Percentiles rank a stretch among this genome's conserved stretches.
These are phyloP conservation scores for Lepidocolaptes lacrymiger DNA, from an alignment of 2,797 vertebrate genomes.

Conservation along the genomic window DNA sequence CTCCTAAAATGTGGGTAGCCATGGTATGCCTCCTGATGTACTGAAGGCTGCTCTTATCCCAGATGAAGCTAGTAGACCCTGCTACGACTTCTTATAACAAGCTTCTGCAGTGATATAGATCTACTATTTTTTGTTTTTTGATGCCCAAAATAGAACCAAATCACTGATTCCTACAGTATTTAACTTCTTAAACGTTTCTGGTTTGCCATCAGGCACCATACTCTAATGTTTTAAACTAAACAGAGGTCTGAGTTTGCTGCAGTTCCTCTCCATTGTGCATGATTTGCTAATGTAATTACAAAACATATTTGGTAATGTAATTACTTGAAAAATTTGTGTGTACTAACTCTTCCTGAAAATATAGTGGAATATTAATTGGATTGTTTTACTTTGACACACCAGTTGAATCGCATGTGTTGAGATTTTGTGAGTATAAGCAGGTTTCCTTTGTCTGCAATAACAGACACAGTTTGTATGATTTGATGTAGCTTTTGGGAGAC, in stretches of 20 bases:
- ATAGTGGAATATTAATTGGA: neutral
- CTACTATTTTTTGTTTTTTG: neutral
- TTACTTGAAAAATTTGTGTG: neutral
- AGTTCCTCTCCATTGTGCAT: neutral
- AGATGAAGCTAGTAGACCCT: neutral
- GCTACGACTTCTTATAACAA: neutral
- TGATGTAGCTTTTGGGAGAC: conserved; percentile 13
- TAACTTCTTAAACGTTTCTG: neutral
- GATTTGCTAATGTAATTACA: neutral
- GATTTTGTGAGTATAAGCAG: neutral
- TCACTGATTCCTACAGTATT: neutral
- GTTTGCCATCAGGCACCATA: neutral
- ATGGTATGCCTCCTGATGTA: neutral
- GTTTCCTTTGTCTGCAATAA: conserved; percentile 3
- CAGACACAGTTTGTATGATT: neutral
- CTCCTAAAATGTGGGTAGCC: neutral
- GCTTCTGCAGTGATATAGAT: neutral
- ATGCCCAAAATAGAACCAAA: neutral
- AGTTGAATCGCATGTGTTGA: neutral
- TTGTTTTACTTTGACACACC: neutral
- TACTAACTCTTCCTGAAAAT: conserved; percentile 5
- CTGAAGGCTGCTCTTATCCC: neutral
- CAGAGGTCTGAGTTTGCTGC: neutral
- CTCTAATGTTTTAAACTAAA: neutral
- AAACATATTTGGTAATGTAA: neutral